Evolutionary conservation across 2,888 invertebrate species (phyloP), one percentile per base, ranked within the genome.

Genomic region (Labia minor): DNA sequence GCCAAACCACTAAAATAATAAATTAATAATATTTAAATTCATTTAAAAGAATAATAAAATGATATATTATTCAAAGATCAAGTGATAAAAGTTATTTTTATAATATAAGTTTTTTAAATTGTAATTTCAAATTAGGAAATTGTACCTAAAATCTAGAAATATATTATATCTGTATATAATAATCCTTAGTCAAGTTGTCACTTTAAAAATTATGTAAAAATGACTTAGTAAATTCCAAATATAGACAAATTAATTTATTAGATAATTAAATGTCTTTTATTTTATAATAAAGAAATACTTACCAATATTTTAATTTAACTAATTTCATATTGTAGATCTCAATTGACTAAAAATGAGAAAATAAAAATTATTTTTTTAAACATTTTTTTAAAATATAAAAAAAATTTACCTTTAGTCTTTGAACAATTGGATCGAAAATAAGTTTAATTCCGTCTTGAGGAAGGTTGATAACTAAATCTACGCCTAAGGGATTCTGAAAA

Each of bases 241-340:
- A 19, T 19, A 49, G 11, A 19, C 10, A 14, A 65, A 19, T 18
- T 11, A 1, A 65, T 19, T 1, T n/a, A n/a, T n/a, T n/a, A n/a
- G n/a, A n/a, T n/a, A n/a, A n/a, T n/a, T n/a, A n/a, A n/a, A n/a
- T n/a, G n/a, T n/a, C n/a, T n/a, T n/a, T n/a, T n/a, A n/a, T n/a
- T n/a, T n/a, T 61, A 18, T 63, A 19, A 62, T 19, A 65, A 70
- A 37, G 26, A 6, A 65, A 26, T 71, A 83, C 86, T 86, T 79
- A 92, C 92, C 93, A 92, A 81, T 99, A 99, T 79, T 93, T 95
- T 76, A 99, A 86, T 79, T 95, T 95, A 70, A 98, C 93, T 80
- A 94, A 84, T 81, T 91, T 94, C 90, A 98, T 91, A 81, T 93
- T 92, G 78, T 95, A 96, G 73, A 98, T 93, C 83, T 98, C 98